Evolutionary conservation across 2,888 invertebrate species (phyloP).

Genomic region (Rhyacophila evoluta): DNA sequence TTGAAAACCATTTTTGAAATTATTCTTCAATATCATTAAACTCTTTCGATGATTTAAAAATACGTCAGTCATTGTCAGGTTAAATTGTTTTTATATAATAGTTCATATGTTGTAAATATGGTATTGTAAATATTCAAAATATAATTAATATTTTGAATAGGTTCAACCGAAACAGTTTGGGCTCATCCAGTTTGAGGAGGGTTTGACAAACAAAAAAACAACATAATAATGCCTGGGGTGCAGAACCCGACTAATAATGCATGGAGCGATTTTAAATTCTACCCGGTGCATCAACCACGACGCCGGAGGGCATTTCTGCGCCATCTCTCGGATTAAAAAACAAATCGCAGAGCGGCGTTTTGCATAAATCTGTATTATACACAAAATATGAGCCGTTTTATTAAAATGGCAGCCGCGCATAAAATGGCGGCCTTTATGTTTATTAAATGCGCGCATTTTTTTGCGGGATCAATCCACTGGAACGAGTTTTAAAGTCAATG

Average conservation of each 20-base stretch:
- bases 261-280: conserved; percentile 52
- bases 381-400: conserved; percentile 42
- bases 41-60: no score
- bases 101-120: no score
- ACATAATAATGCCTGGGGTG: conserved; percentile 36
- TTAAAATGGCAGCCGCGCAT: conserved; percentile 39
- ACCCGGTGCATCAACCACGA: conserved; percentile 36
- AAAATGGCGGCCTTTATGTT: conserved; percentile 11
- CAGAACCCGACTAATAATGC: conserved; percentile 50
- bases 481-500: conserved; percentile 6
- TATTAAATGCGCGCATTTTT: conserved; percentile 22
- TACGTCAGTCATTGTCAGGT: no score
- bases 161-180: not conserved
- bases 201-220: not conserved
- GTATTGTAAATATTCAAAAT: not conserved
- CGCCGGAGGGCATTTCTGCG: conserved; percentile 35
- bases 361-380: conserved; percentile 53
- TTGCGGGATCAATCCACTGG: conserved; percentile 15
- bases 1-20: no score
- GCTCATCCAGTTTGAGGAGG: not conserved
- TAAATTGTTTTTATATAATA: no score
- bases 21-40: no score
- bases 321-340: conserved; percentile 52
- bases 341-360: conserved; percentile 52
- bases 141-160: not conserved